Evolutionary conservation across 2,797 vertebrate species (phyloP), one percentile per base, ranked within the genome.

Genomic region (Eurystomus glaucurus): DNA sequence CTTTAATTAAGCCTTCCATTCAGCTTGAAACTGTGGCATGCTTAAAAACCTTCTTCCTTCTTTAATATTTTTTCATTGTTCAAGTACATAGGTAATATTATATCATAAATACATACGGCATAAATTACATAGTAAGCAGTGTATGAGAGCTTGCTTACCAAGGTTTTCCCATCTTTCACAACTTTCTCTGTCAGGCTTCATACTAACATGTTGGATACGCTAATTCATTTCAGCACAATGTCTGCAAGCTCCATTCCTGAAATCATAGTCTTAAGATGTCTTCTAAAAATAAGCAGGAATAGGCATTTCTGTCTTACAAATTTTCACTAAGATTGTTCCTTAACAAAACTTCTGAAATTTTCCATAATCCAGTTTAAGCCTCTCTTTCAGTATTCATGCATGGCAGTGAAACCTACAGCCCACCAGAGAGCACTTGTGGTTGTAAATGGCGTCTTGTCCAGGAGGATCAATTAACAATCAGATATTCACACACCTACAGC

Each of bases 1-100:
- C 9, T 78, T 68, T 37, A 80, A 71, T 60, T 82, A 78, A 94
- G 29, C 13, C 35, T 85, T 94, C 45, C 19, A 72, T 92, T 41
- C 52, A 83, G 25, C 10, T 75, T 85, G 64, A 85, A 82, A 91
- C 8, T 75, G 19, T 23, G 4, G 18, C 10, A 37, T 39, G 18
- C 20, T 71, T 85, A 83, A 52, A 76, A 10, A 46, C 17, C 11
- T 74, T 82, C 20, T 54, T 82, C 25, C 8, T 72, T 55, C 46
- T 82, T 95, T 70, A 93, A 66, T 29, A 75, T 93, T 79, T 96
- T 90, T 29, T 51, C 20, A 21, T 74, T 96, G 61, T 90, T 92
- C 50, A 94, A 93, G 60, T 39, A 86, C 21, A 74, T 61, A 94
- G 61, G 90, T 33, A 91, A 76, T 76, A 86, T 87, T 80, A 57